A percentile compares a stretch with the other conserved stretches of the same genome.
These are phyloP conservation scores for Agrilus planipennis DNA, from an alignment of 1,140 invertebrate genomes.

Conservation along the genomic window DNA sequence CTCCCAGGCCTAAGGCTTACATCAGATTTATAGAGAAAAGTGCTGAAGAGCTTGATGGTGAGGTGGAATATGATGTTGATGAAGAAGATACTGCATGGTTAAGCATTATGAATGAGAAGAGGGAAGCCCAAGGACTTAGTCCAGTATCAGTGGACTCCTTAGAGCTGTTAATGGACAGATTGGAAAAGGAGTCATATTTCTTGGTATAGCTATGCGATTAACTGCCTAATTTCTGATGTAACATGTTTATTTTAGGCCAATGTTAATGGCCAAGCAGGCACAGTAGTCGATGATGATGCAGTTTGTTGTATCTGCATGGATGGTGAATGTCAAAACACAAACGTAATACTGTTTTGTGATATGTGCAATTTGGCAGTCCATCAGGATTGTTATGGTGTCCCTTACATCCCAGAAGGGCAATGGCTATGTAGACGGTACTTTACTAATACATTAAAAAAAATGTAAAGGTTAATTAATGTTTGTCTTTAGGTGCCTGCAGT, in stretches of 20 bases:
- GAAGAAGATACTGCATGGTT: slow-evolving; percentile 94
- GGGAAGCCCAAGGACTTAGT: slow-evolving; percentile 52
- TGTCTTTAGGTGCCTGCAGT: slow-evolving; percentile 65
- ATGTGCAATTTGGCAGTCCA: slow-evolving; percentile 99
- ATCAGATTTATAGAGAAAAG: slow-evolving; percentile 90
- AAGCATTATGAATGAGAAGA: slow-evolving; percentile 72
- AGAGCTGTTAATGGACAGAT: slow-evolving; percentile 89
- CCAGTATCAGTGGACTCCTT: slow-evolving; percentile 75
- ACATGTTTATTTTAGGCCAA: slow-evolving; percentile 22
- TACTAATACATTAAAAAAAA: not conserved
- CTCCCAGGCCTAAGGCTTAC: slow-evolving; percentile 66
- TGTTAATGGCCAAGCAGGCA: slow-evolving; percentile 46
- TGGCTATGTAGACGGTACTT: slow-evolving; percentile 77
- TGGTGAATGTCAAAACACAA: slow-evolving; percentile 94
- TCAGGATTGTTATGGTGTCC: slow-evolving; percentile 98
- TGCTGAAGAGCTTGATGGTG: slow-evolving; percentile 84
- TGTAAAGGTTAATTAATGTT: not conserved
- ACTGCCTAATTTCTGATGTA: not conserved
- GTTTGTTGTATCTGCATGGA: slow-evolving; percentile 94
- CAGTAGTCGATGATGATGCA: slow-evolving; percentile 90
- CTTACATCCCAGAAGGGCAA: slow-evolving; percentile 97
- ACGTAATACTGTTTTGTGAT: slow-evolving; percentile 92
- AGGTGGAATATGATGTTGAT: slow-evolving; percentile 95
- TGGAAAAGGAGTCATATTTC: slow-evolving; percentile 97
- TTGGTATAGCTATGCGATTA: slow-evolving; percentile 41